Conservation (phyloP, 2,797 vertebrate species). For the Sorex maritimensis region DNA sequence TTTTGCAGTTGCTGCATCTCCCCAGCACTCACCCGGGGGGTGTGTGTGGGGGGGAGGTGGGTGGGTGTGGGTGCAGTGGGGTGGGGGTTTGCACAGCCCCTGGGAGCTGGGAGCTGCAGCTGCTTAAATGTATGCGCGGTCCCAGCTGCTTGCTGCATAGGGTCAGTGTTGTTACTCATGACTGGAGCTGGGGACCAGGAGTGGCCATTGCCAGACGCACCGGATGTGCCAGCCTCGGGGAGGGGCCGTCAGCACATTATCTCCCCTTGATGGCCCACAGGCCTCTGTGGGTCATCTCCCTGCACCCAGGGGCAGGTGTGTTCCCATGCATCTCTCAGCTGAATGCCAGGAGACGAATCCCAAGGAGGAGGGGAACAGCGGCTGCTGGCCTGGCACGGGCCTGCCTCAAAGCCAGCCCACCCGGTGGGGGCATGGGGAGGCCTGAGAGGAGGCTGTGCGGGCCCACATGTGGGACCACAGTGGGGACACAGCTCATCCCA, state of each 20-base stretch:
- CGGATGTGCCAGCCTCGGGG: neutral
- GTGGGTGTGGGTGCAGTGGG: too few species aligned
- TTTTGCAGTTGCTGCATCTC: neutral
- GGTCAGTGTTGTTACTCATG: too few species aligned
- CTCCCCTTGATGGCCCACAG: neutral
- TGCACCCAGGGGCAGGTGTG: neutral
- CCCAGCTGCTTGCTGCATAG: neutral
- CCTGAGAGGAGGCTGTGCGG: neutral
- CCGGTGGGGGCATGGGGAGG: neutral
- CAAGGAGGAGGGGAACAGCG: neutral
- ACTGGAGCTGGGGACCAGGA: neutral
- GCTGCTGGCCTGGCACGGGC: neutral
- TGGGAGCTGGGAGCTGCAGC: neutral
- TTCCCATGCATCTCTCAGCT: neutral
- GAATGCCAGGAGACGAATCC: neutral
- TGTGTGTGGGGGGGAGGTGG: too few species aligned
- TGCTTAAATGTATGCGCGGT: neutral
- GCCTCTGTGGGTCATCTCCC: neutral
- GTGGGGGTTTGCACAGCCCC: neutral
- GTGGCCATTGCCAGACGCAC: neutral
- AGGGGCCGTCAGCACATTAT: neutral
- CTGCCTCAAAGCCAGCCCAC: neutral
- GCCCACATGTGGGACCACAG: neutral
- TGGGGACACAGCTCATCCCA: neutral
- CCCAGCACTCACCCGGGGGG: too few species aligned